phyloP scores from a whole-genome alignment of 2,797 vertebrate species.

The Coendou prehensilis region DNA sequence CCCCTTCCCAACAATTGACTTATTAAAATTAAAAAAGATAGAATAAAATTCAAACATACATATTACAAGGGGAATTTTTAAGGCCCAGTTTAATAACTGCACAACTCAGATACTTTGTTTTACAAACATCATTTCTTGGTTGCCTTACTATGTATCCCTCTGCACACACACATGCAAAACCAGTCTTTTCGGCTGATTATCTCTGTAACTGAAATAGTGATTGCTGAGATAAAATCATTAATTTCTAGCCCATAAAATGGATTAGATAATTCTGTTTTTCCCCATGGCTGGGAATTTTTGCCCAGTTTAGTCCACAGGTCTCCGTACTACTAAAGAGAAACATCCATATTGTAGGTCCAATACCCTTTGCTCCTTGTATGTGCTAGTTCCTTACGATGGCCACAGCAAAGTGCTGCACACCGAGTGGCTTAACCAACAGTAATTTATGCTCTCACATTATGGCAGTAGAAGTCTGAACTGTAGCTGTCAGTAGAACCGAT shows the following conservation, averaged over 20 bases:
- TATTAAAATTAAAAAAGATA: background rate
- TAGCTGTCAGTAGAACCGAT: background rate
- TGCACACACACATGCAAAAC: background rate
- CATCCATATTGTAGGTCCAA: background rate
- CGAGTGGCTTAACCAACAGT: background rate
- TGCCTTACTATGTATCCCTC: background rate
- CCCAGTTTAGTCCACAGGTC: background rate
- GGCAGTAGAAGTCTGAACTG: background rate
- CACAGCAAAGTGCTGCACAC: background rate
- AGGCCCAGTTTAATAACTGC: background rate
- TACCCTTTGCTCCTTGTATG: background rate
- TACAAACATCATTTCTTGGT: background rate
- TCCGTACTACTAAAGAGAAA: background rate
- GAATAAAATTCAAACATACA: background rate
- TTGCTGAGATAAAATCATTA: background rate
- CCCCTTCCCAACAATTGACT: background rate
- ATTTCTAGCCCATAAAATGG: background rate
- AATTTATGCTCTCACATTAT: background rate
- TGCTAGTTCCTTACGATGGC: background rate
- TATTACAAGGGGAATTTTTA: background rate
- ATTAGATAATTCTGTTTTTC: background rate
- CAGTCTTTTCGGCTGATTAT: background rate
- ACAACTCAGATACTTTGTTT: background rate
- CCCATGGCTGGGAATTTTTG: background rate
- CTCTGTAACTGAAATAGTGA: background rate